Conservation (phyloP, 2,113 vertebrate genomes). For the Semnornis frantzii region DNA sequence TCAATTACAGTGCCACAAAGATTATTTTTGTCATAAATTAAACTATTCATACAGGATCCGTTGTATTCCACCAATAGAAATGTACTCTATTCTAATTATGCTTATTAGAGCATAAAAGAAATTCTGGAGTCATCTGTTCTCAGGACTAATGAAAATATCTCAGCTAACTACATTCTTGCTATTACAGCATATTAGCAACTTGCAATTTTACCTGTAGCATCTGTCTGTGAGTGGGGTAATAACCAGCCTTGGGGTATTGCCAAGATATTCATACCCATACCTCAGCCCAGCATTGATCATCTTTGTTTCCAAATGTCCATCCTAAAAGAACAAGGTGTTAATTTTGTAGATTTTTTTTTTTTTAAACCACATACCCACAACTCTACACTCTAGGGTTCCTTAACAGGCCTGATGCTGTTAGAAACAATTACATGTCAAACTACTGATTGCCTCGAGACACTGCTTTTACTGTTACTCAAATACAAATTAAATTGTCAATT, state of each 20-base stretch:
- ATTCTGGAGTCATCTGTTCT: neutral
- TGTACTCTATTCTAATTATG: neutral
- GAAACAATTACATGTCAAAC: neutral
- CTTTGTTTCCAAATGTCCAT: slow-evolving; percentile 87
- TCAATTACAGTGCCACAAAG: neutral
- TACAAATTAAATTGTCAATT: neutral
- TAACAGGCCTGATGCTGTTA: neutral
- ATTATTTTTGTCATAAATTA: neutral
- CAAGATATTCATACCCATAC: slow-evolving; percentile 92
- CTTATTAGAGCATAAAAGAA: neutral
- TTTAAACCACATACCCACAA: neutral
- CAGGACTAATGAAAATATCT: neutral
- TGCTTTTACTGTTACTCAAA: neutral
- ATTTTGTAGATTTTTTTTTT: neutral
- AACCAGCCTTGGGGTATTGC: slow-evolving; percentile 87
- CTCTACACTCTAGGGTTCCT: neutral
- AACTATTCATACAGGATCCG: neutral
- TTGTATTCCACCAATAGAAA: neutral
- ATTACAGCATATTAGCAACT: neutral
- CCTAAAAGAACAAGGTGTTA: slow-evolving; percentile 64
- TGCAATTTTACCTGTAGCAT: slow-evolving; percentile 87
- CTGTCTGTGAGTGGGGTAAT: slow-evolving; percentile 91
- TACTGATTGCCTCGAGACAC: neutral
- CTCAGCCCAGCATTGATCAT: slow-evolving; percentile 93
- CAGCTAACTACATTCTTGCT: neutral